Conservation (phyloP, 2,888 invertebrate genomes). For the Lottia scabra region DNA sequence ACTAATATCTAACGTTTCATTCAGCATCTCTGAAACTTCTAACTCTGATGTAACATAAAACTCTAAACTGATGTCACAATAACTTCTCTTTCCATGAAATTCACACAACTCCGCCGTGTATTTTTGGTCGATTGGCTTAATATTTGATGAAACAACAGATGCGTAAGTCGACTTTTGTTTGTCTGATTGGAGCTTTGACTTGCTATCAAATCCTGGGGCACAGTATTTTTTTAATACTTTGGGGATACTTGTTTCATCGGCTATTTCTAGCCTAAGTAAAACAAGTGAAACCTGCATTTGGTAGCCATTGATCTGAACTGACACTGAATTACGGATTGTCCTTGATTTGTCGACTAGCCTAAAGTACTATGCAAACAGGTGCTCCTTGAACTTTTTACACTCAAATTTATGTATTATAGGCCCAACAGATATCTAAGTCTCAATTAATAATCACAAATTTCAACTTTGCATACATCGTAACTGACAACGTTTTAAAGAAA, state of each 20-base stretch:
- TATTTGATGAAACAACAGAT: background rate
- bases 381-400: too few relatives aligned
- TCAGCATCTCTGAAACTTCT: background rate
- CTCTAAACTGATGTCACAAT: background rate
- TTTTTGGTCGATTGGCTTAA: background rate
- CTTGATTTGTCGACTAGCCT: too few relatives aligned
- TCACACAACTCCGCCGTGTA: background rate
- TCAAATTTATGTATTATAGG: too few relatives aligned
- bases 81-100: background rate
- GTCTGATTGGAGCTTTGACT: background rate
- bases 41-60: background rate
- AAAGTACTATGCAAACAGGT: too few relatives aligned
- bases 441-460: too few relatives aligned
- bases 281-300: slow-evolving; percentile 52
- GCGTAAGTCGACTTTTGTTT: background rate
- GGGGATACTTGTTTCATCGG: slow-evolving; percentile 35
- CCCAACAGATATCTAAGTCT: too few relatives aligned
- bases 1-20: background rate
- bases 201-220: slow-evolving; percentile 14
- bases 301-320: background rate
- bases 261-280: slow-evolving; percentile 56
- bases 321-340: too few relatives aligned
- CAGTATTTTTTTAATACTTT: slow-evolving; percentile 35
- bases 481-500: too few relatives aligned
- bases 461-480: too few relatives aligned